Base-by-base conservation (phyloP, 2,888 invertebrate genomes). In the Malachius bipustulatus region DNA sequence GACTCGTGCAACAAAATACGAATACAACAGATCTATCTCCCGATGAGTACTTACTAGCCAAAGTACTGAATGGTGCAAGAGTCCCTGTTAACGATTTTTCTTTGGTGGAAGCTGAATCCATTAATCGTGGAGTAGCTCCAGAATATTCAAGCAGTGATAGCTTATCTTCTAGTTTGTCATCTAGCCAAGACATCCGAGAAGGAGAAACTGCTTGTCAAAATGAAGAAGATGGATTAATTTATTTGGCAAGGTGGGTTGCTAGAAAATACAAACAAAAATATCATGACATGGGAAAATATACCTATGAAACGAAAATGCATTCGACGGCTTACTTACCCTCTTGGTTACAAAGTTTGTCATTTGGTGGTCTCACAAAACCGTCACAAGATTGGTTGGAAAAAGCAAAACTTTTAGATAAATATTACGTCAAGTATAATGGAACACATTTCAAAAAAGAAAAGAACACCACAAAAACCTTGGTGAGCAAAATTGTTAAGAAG, bases 221-320 rank as follows among this genome's bases (percentile, higher is more conserved):
- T 10, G 29, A 29, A 29, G 11, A 29, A 29, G 29, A 29, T 11
- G 29, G 29, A 29, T 10, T 29, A 10, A 8, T 8, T 6, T 29
- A 29, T 29, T 6, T 29, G 11, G 29, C 29, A 8, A 11, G 29
- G 11, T 29, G 11, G 9, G 8, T 29, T 6, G 29, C 29, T 6
- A 29, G 11, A 11, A 29, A 29, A 10, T 10, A 9, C 29, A 29
- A 9, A 29, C 8, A 29, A 9, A n/a, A n/a, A n/a, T 29, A 9
- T 29, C 11, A 9, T 9, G 29, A 8, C 6, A 9, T 29, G 11
- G 29, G 29, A 10, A 8, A 8, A 10, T 29, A 29, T 29, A 29
- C 29, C 11, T 24, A 24, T 24, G 24, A 8, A 8, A 24, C 24
- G n/a, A n/a, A 24, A 24, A 24, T 24, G 24, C 24, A 24, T 8